A percentile compares a stretch with the other conserved stretches of the same genome.
Conservation (phyloP, 2,113 vertebrate genomes). For the Aythya baeri region DNA sequence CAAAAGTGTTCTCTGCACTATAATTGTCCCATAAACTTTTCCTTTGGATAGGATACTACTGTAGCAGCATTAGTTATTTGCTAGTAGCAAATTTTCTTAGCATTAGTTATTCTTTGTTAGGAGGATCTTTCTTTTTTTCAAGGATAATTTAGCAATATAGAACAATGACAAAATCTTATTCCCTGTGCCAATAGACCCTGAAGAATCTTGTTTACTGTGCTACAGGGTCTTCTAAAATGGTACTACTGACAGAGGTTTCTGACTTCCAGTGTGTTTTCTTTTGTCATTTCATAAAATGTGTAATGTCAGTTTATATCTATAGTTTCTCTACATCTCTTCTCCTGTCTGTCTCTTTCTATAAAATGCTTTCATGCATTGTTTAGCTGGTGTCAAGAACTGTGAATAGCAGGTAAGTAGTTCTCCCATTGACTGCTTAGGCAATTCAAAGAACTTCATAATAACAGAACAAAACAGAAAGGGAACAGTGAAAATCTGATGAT, state of each 20-base stretch:
- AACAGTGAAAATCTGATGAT: not conserved
- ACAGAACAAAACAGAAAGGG: not conserved
- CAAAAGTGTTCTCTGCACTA: not conserved
- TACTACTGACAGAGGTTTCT: not conserved
- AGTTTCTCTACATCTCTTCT: not conserved
- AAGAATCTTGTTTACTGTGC: not conserved
- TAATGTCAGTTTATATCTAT: conserved; percentile 35
- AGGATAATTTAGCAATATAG: not conserved
- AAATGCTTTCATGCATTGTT: conserved; percentile 26
- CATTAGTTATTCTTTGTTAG: not conserved
- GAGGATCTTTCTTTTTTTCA: not conserved
- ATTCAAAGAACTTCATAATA: not conserved
- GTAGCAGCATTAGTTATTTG: not conserved
- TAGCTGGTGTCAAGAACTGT: conserved; percentile 21
- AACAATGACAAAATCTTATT: conserved; percentile 7
- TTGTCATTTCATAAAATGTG: conserved; percentile 16
- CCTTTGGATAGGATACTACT: not conserved
- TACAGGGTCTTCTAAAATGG: not conserved
- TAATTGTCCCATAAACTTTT: not conserved
- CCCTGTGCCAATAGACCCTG: not conserved
- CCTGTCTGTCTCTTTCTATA: conserved; percentile 13
- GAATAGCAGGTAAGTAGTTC: not conserved
- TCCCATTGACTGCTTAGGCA: not conserved
- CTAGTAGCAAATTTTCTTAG: not conserved
- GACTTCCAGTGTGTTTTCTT: not conserved